Evolutionary conservation across 2,888 invertebrate species (phyloP).

Genomic region (Caradrina clavipalpis): DNA sequence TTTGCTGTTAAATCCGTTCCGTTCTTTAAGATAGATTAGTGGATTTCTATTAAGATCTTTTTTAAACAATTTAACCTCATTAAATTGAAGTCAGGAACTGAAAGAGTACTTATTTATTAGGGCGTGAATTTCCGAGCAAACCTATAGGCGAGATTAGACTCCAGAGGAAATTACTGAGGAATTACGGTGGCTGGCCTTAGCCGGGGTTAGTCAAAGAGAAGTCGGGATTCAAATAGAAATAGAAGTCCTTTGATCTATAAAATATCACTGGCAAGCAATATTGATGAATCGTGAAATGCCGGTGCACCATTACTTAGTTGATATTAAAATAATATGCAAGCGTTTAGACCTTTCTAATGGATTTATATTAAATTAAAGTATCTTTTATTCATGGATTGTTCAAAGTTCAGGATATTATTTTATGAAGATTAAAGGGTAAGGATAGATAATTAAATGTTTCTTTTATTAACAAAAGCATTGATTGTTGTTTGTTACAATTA

Average conservation of each 20-base stretch:
- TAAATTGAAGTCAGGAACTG: constrained; percentile 54
- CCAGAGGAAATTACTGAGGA: constrained; percentile 79
- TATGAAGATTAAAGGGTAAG: not conserved
- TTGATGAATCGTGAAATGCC: constrained; percentile 69
- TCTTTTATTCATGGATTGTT: constrained; percentile 33
- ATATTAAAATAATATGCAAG: constrained; percentile 58
- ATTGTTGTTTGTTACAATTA: not conserved
- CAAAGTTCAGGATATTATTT: constrained; percentile 21
- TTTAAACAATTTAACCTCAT: constrained; percentile 55
- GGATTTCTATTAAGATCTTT: constrained; percentile 30
- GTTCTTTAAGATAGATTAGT: constrained; percentile 19
- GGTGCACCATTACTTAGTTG: constrained; percentile 50
- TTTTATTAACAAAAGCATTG: not conserved
- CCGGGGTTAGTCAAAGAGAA: constrained; percentile 75
- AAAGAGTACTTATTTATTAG: constrained; percentile 60
- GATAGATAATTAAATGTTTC: not conserved
- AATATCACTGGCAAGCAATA: constrained; percentile 69
- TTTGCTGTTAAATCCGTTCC: constrained; percentile 22
- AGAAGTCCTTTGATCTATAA: constrained; percentile 82
- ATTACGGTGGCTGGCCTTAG: constrained; percentile 75
- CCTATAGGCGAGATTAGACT: constrained; percentile 68
- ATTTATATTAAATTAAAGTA: constrained; percentile 35
- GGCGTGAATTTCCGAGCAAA: constrained; percentile 67
- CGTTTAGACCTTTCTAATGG: constrained; percentile 25
- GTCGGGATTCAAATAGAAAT: constrained; percentile 75